These are phyloP conservation scores for Epinephelus fuscoguttatus DNA, from an alignment of 2,113 vertebrate genomes.

Conservation along the genomic window DNA sequence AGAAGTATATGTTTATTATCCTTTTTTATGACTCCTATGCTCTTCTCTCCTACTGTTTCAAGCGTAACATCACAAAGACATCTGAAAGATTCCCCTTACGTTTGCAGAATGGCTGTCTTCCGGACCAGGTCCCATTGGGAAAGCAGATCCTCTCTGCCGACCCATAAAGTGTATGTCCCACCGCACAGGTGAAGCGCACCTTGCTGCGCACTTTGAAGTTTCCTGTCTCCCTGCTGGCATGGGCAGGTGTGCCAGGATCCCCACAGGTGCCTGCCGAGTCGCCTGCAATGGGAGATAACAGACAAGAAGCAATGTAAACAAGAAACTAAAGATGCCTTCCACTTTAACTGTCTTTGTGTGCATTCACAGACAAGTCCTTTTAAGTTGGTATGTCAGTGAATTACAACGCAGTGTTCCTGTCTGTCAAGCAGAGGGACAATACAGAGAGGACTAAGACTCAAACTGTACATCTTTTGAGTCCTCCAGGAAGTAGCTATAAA, in stretches of 20 bases:
- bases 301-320: constrained; percentile 47
- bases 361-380: constrained; percentile 45
- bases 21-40: background rate
- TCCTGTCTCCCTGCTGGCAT: constrained; percentile 92
- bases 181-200: constrained; percentile 92
- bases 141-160: constrained; percentile 95
- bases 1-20: background rate
- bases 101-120: constrained; percentile 96
- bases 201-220: constrained; percentile 94
- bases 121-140: constrained; percentile 96
- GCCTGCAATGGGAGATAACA: constrained; percentile 83
- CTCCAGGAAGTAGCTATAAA: constrained; percentile 60
- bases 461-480: constrained; percentile 52
- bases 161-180: constrained; percentile 93
- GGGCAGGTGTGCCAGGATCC: constrained; percentile 94
- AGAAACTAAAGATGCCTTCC: constrained; percentile 28
- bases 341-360: background rate
- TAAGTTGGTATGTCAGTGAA: constrained; percentile 31
- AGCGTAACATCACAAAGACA: constrained; percentile 23
- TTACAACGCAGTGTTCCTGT: constrained; percentile 34
- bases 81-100: constrained; percentile 83
- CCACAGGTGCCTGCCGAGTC: constrained; percentile 91
- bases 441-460: constrained; percentile 23
- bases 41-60: background rate
- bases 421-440: constrained; percentile 34